phyloP scores from a whole-genome alignment of 2,888 invertebrate species.

The Microdon myrmicae region DNA sequence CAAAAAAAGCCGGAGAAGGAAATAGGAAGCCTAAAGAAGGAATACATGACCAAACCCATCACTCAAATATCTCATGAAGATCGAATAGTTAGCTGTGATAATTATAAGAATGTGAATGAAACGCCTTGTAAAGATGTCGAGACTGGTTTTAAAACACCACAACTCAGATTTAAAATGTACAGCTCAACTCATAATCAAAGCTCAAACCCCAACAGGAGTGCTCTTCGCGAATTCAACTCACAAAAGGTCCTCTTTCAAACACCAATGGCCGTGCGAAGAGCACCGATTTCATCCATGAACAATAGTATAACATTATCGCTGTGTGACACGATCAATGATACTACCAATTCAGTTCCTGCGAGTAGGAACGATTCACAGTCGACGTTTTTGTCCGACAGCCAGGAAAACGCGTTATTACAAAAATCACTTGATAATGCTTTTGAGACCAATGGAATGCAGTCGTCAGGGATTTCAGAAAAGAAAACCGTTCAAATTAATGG shows the following conservation, averaged over 20 bases:
- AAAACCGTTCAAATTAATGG: constrained; percentile 75
- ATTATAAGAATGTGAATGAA: too few relatives aligned
- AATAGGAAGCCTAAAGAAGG: not conserved
- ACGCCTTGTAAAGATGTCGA: constrained; percentile 58
- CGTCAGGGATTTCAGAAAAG: constrained; percentile 42
- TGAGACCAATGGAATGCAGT: constrained; percentile 6
- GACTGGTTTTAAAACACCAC: constrained; percentile 62
- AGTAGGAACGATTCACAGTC: constrained; percentile 42
- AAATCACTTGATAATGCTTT: constrained; percentile 58
- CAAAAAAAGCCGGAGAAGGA: constrained; percentile 1
- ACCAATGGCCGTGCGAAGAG: constrained; percentile 63
- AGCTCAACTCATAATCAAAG: constrained; percentile 56
- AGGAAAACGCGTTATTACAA: constrained; percentile 54
- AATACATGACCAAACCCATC: not conserved
- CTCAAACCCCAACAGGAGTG: too few relatives aligned
- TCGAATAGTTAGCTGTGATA: too few relatives aligned
- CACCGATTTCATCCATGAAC: constrained; percentile 56
- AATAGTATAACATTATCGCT: constrained; percentile 62
- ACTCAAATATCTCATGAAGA: too few relatives aligned
- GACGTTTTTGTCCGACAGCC: constrained; percentile 18
- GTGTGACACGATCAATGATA: constrained; percentile 61
- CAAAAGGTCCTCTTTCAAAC: constrained; percentile 66
- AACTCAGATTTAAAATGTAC: too few relatives aligned
- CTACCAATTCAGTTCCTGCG: constrained; percentile 55
- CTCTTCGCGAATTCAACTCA: constrained; percentile 60